A percentile compares a stretch with the other conserved stretches of the same genome.
These are phyloP conservation scores for Lytechinus pictus DNA, from an alignment of 35 echinoderm and acorn worm species.

Conservation along the genomic window DNA sequence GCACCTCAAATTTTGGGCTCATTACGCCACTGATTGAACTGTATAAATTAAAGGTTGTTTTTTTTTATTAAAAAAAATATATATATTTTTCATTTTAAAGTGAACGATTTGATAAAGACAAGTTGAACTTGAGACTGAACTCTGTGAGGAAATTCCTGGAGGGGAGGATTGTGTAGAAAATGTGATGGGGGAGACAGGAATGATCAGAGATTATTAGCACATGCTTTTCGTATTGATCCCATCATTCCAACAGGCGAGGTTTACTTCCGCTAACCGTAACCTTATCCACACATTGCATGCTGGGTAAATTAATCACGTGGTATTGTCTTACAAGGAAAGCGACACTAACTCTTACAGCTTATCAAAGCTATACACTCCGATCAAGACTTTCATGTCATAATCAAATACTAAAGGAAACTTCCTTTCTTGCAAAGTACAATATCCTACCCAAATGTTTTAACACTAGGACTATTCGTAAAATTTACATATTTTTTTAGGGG, in stretches of 20 bases:
- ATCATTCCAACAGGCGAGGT: slow-evolving; percentile 1
- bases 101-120: not conserved
- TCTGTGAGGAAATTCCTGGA: not conserved
- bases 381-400: not conserved
- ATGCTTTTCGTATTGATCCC: not conserved
- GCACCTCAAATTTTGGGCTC: no score
- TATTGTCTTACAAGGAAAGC: not conserved
- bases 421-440: not conserved
- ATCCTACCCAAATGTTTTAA: not conserved
- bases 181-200: not conserved
- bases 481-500: no score
- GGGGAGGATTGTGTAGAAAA: not conserved
- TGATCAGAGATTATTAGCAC: slow-evolving; percentile 15
- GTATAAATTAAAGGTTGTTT: no score
- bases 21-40: no score
- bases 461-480: no score
- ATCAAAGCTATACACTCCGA: not conserved
- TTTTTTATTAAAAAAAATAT: no score
- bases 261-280: not conserved
- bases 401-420: not conserved
- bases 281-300: slow-evolving; percentile 21
- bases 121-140: not conserved
- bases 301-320: slow-evolving; percentile 25
- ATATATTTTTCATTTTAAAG: not conserved
- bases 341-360: not conserved